Evolutionary conservation across 2,797 vertebrate genomes (phyloP), one percentile per base, ranked within the genome.

Genomic region (Podarcis lilfordi): DNA sequence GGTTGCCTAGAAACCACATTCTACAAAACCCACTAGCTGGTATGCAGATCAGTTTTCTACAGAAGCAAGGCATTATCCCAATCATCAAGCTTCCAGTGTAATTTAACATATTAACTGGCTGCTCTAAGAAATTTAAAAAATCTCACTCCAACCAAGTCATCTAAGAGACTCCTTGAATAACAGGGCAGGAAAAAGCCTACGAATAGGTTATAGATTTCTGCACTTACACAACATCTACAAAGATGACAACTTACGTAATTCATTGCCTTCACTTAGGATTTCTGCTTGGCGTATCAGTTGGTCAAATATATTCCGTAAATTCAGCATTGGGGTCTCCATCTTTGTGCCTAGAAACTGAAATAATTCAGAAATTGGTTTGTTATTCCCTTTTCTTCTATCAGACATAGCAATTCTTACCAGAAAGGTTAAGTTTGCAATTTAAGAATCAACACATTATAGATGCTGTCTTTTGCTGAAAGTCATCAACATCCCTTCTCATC

Each of bases 251-350:
- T 98, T 95, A 99, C 99, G 97, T 78, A 95, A 97, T 89, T 99
- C 98, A 59, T 97, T 95, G 81, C 97, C 98, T 87, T 99, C 98
- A 80, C 96, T 99, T 85, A 99, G 97, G 45, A 97, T 78, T 81
- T 99, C 98, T 55, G 97, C 96, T 80, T 98, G 98, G 40, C 94
- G 96, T 69, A 96, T 92, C 79, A 99, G 95, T 80, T 97, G 97
- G n/a, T 98, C 98, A 80, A 97, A 98, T 50, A 98, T 92, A 91
- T 96, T 91, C 91, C 98, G 97, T 72, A 99, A 94, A 94, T 93
- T 98, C 89, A 97, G 86, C 96, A 98, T 94, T 2, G 95, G 91
- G 1, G 95, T 92, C 88, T 98, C 98, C 98, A 99, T 99, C 90
- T 88, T 93, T 94, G 96, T 97, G 95, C 89, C 92, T 94, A 96